A percentile compares a stretch with the other conserved stretches of the same genome.
phyloP scores from a whole-genome alignment of 2,797 vertebrate species.

The Chaetophractus vellerosus region DNA sequence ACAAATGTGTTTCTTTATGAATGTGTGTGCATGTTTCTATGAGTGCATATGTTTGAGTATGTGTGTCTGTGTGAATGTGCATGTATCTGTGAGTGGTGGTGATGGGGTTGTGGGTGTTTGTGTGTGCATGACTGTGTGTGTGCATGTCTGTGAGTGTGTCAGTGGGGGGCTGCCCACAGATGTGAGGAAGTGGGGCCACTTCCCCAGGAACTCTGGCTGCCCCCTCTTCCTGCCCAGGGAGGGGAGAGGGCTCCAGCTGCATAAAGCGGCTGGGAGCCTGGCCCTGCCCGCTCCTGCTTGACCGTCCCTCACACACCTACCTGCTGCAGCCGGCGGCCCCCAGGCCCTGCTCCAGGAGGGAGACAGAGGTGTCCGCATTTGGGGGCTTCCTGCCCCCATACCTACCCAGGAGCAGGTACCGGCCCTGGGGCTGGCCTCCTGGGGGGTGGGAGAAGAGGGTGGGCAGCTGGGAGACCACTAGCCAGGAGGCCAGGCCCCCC shows the following conservation, averaged over 20 bases:
- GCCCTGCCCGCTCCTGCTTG: not conserved
- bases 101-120: not conserved
- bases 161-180: constrained; percentile 30
- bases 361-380: constrained; percentile 1
- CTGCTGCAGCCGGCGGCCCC: not conserved
- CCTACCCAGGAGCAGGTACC: constrained; percentile 72
- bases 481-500: too few relatives aligned
- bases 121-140: not conserved
- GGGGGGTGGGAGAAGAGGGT: not conserved
- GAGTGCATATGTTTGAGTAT: not conserved
- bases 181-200: constrained; percentile 79
- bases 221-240: constrained; percentile 71
- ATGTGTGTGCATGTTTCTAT: not conserved
- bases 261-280: constrained; percentile 72
- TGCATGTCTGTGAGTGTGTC: not conserved
- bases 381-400: constrained; percentile 31
- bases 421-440: not conserved
- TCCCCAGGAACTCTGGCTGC: constrained; percentile 82
- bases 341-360: not conserved
- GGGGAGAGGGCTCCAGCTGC: constrained; percentile 25
- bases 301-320: constrained; percentile 34
- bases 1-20: not conserved
- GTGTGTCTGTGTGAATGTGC: not conserved
- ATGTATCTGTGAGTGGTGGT: not conserved
- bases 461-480: not conserved